These are phyloP conservation scores for Chrysolina haemoptera DNA, from an alignment of 2,888 invertebrate genomes.

Conservation along the genomic window DNA sequence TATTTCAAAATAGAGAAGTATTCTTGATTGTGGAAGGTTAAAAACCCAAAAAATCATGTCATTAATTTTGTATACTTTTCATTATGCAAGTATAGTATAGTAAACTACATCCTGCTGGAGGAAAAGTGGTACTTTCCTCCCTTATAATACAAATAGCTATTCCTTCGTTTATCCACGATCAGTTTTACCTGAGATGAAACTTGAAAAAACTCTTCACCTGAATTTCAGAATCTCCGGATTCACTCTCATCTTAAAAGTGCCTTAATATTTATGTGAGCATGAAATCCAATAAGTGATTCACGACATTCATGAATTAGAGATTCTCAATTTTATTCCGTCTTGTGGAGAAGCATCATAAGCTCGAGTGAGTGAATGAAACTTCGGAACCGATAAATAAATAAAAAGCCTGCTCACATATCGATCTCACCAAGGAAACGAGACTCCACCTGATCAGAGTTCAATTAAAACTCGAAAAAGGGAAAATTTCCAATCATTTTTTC, in stretches of 20 bases:
- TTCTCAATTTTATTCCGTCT: background rate
- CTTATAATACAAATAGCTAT: too few relatives aligned
- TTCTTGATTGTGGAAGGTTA: too few relatives aligned
- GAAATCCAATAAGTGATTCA: background rate
- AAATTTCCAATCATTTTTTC: slow-evolving; percentile 7
- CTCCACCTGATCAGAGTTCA: background rate
- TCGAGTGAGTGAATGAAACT: background rate
- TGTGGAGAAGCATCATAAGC: background rate
- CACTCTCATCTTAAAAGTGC: background rate
- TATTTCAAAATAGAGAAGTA: too few relatives aligned
- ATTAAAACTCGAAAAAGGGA: slow-evolving; percentile 5
- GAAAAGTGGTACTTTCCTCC: too few relatives aligned
- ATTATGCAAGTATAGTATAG: too few relatives aligned
- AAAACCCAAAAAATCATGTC: too few relatives aligned
- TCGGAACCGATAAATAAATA: background rate
- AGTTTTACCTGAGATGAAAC: too few relatives aligned
- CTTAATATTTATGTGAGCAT: background rate
- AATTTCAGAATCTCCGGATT: too few relatives aligned
- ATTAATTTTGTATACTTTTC: too few relatives aligned
- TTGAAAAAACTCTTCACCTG: too few relatives aligned
- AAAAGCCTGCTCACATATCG: background rate
- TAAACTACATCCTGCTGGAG: too few relatives aligned
- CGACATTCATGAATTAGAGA: background rate
- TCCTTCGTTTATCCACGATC: too few relatives aligned
- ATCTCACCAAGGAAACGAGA: background rate